Conservation (phyloP, 2,888 invertebrate genomes). For the Drosophila lacicola region DNA sequence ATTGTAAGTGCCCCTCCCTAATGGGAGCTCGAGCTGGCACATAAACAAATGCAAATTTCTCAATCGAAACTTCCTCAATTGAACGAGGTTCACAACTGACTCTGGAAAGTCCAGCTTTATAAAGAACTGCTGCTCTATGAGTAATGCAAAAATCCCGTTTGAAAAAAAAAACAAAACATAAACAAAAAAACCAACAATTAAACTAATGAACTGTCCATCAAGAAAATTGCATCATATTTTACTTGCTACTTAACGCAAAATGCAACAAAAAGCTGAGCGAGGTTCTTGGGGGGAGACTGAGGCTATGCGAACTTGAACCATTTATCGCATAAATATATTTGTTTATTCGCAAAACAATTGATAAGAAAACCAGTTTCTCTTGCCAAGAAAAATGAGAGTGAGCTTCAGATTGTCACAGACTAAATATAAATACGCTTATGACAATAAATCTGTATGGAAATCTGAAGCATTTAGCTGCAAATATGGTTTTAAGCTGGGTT, state of each 20-base stretch:
- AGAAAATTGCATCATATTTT: constrained; percentile 6
- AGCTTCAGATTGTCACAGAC: too few species aligned
- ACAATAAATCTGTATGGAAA: too few species aligned
- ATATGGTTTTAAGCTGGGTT: too few species aligned
- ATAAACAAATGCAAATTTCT: constrained; percentile 40
- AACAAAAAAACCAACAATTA: constrained; percentile 27
- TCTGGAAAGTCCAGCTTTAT: constrained; percentile 38
- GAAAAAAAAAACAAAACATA: constrained; percentile 29
- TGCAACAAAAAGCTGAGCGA: too few species aligned
- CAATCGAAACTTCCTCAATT: constrained; percentile 48
- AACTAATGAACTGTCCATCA: constrained; percentile 3
- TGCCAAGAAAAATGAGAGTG: not conserved
- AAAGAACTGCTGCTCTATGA: constrained; percentile 31
- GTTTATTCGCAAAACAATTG: constrained; percentile 22
- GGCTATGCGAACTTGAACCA: constrained; percentile 36
- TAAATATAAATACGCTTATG: too few species aligned
- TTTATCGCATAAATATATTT: constrained; percentile 15
- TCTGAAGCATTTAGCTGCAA: too few species aligned
- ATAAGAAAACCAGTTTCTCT: constrained; percentile 43
- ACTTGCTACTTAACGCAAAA: not conserved
- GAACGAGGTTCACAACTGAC: not conserved
- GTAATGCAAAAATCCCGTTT: constrained; percentile 56
- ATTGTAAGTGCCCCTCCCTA: not conserved
- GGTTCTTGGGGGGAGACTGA: constrained; percentile 5
- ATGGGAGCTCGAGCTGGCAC: constrained; percentile 3